Percentiles rank a stretch among this genome's conserved stretches.
phyloP scores from a whole-genome alignment of 2,888 invertebrate genomes.

The Leistus spinibarbis region DNA sequence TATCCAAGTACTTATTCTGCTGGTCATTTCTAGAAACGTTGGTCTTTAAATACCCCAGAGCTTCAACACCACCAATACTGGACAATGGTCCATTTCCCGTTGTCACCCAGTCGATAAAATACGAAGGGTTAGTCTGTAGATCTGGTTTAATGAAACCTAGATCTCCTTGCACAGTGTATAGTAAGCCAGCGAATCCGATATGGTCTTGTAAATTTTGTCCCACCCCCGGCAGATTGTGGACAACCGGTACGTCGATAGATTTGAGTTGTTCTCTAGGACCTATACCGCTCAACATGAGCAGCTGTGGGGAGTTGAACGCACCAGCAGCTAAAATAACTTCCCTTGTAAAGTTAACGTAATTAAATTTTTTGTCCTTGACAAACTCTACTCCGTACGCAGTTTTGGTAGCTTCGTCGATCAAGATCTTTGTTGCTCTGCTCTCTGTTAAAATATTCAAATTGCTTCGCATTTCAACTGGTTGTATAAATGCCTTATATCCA shows the following conservation, averaged over 20 bases:
- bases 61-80: constrained; percentile 64
- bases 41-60: constrained; percentile 65
- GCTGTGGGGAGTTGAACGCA: constrained; percentile 85
- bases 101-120: constrained; percentile 50
- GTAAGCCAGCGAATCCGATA: constrained; percentile 61
- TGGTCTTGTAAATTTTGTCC: constrained; percentile 71
- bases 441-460: constrained; percentile 65
- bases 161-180: constrained; percentile 43
- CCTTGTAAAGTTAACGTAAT: constrained; percentile 65
- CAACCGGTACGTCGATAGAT: constrained; percentile 63
- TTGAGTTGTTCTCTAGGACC: constrained; percentile 68
- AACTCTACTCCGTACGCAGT: constrained; percentile 69
- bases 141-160: background rate
- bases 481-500: constrained; percentile 67
- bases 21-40: constrained; percentile 61
- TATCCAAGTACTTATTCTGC: constrained; percentile 49
- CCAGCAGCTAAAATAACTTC: constrained; percentile 89
- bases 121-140: background rate
- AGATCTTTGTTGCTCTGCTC: constrained; percentile 61
- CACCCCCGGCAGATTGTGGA: constrained; percentile 68
- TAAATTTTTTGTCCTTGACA: constrained; percentile 58
- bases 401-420: constrained; percentile 57
- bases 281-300: constrained; percentile 86
- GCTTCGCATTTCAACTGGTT: constrained; percentile 61
- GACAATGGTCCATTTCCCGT: constrained; percentile 62